Conservation (phyloP, 1,140 invertebrate genomes). For the Drosophila miranda region DNA sequence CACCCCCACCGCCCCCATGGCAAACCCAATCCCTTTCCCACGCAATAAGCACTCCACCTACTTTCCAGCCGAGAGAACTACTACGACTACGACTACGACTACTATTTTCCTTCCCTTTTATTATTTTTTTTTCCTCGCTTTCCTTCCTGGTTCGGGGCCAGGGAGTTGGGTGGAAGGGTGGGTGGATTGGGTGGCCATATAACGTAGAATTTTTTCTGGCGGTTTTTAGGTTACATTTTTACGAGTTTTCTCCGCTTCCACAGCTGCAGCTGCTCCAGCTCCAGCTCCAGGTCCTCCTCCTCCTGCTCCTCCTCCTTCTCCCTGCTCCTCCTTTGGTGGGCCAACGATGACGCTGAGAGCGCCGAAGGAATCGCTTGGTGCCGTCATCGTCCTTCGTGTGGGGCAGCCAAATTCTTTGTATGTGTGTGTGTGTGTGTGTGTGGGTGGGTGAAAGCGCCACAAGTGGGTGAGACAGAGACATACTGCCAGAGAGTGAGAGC, state of each 20-base stretch:
- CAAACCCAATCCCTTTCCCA: conserved; percentile 54
- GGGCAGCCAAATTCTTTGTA: conserved; percentile 61
- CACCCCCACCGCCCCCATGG: too few relatives aligned
- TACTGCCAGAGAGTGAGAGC: conserved; percentile 3
- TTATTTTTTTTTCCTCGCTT: conserved; percentile 35
- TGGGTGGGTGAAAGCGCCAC: conserved; percentile 63
- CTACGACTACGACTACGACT: conserved; percentile 1
- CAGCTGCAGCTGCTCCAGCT: conserved; percentile 15
- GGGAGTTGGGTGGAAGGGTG: too few relatives aligned
- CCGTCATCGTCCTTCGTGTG: conserved; percentile 61
- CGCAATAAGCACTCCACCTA: conserved; percentile 65
- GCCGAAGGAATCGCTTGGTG: conserved; percentile 49
- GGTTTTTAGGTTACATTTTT: conserved; percentile 82
- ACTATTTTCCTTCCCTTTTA: too few relatives aligned
- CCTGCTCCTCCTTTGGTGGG: conserved; percentile 15
- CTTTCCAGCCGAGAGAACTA: conserved; percentile 53
- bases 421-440: conserved; percentile 34
- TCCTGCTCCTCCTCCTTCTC: conserved; percentile 47
- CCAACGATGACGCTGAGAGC: conserved; percentile 43
- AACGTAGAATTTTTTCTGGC: conserved; percentile 74
- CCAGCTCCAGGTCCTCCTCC: conserved; percentile 15
- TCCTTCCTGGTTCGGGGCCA: conserved; percentile 5
- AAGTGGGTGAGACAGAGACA: conserved; percentile 62
- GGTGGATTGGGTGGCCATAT: conserved; percentile 33
- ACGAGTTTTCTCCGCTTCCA: conserved; percentile 72